Conservation (phyloP, 2,888 invertebrate genomes). For the Pterobdella sp. region DNA sequence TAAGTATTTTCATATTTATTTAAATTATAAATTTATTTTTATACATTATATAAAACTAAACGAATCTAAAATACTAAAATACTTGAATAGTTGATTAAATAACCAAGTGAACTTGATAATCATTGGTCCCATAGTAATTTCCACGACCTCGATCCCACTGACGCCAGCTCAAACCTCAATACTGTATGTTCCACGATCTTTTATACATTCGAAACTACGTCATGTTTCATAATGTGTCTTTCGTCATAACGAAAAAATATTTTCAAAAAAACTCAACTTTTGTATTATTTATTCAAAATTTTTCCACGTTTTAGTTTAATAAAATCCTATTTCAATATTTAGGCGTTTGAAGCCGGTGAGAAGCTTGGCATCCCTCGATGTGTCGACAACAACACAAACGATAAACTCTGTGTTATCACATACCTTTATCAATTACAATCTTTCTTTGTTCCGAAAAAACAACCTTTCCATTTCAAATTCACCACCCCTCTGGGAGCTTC, state of each 20-base stretch:
- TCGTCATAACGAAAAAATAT: too few species aligned
- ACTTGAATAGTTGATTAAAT: too few species aligned
- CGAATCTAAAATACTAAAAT: too few species aligned
- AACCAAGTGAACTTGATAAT: too few species aligned
- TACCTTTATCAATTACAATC: constrained; percentile 88
- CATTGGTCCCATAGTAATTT: constrained; percentile 63
- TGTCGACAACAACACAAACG: constrained; percentile 77
- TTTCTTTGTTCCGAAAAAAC: constrained; percentile 69
- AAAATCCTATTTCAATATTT: not conserved
- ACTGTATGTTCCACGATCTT: constrained; percentile 50
- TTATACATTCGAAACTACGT: too few species aligned
- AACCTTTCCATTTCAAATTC: not conserved
- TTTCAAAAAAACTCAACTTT: too few species aligned
- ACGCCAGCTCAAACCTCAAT: constrained; percentile 79
- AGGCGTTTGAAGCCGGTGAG: constrained; percentile 83
- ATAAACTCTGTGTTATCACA: constrained; percentile 90
- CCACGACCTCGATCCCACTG: constrained; percentile 74
- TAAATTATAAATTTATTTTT: not conserved
- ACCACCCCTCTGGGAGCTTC: not conserved
- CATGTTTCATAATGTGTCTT: too few species aligned
- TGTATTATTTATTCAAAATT: too few species aligned
- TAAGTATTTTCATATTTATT: not conserved
- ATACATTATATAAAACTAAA: too few species aligned
- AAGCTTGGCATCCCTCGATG: constrained; percentile 80
- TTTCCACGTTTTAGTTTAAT: not conserved